These are phyloP conservation scores for Chrysolophus pictus DNA, from an alignment of 2,797 vertebrate genomes.

Conservation along the genomic window DNA sequence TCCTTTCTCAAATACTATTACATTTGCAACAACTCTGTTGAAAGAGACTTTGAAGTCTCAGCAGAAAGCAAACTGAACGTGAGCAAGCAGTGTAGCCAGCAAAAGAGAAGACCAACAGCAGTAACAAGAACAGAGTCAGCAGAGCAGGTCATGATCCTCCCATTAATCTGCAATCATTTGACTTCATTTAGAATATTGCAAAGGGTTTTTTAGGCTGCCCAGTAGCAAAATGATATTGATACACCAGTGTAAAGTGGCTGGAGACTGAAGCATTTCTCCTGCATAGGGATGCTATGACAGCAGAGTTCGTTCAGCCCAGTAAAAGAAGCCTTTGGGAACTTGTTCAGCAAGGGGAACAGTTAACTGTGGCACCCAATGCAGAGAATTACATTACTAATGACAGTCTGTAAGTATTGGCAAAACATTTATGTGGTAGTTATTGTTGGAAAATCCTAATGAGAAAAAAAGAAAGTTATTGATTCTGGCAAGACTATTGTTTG, in stretches of 20 bases:
- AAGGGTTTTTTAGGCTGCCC: not conserved
- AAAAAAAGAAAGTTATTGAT: not conserved
- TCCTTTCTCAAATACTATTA: not conserved
- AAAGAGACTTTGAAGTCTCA: not conserved
- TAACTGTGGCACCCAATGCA: not conserved
- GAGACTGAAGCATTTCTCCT: not conserved
- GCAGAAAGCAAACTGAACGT: not conserved
- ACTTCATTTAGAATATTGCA: not conserved
- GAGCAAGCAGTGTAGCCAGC: not conserved
- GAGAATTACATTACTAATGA: not conserved
- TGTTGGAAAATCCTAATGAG: not conserved
- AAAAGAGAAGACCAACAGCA: not conserved
- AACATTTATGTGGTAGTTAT: not conserved
- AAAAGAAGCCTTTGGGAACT: accelerated
- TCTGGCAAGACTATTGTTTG: not conserved
- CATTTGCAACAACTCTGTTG: not conserved
- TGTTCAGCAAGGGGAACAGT: not conserved
- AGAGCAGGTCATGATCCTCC: not conserved
- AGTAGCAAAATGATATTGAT: not conserved
- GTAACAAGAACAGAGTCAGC: not conserved
- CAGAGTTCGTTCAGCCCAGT: not conserved
- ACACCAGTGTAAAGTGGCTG: not conserved
- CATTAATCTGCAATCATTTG: not conserved
- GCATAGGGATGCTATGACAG: not conserved
- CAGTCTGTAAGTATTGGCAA: not conserved